A percentile compares a stretch with the other conserved stretches of the same genome.
These are phyloP conservation scores for Noctuana brunneofusca DNA, from an alignment of 2,888 invertebrate genomes.

Conservation along the genomic window DNA sequence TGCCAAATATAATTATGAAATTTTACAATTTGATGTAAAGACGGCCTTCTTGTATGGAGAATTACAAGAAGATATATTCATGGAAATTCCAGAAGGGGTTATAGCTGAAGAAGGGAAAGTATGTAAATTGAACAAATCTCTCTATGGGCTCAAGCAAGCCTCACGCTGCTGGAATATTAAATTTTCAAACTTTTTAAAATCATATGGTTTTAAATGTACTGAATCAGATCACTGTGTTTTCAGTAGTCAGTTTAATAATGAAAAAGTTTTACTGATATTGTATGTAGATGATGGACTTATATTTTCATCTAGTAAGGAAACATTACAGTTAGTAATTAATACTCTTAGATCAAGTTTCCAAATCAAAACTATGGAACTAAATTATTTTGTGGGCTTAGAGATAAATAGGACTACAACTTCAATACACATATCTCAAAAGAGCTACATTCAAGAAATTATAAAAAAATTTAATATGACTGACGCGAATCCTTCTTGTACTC, in stretches of 20 bases:
- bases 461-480: neutral
- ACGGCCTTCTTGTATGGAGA: neutral
- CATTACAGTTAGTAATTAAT: no score
- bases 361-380: no score
- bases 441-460: neutral
- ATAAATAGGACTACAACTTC: no score
- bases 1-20: neutral
- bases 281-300: slow-evolving; percentile 47
- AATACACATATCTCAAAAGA: neutral
- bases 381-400: no score
- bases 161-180: slow-evolving; percentile 34
- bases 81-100: neutral
- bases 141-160: slow-evolving; percentile 35
- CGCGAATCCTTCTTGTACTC: neutral
- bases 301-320: slow-evolving; percentile 35
- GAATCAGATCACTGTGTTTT: slow-evolving; percentile 28
- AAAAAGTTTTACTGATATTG: slow-evolving; percentile 43
- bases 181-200: slow-evolving; percentile 14
- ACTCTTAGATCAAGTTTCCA: no score
- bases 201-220: slow-evolving; percentile 18
- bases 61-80: neutral
- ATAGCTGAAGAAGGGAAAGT: neutral
- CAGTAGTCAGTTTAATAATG: slow-evolving; percentile 38
- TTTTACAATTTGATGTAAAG: neutral
- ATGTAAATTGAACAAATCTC: slow-evolving; percentile 33